Evolutionary conservation across 2,888 invertebrate species (phyloP).

Genomic region (Hylaea fasciaria): DNA sequence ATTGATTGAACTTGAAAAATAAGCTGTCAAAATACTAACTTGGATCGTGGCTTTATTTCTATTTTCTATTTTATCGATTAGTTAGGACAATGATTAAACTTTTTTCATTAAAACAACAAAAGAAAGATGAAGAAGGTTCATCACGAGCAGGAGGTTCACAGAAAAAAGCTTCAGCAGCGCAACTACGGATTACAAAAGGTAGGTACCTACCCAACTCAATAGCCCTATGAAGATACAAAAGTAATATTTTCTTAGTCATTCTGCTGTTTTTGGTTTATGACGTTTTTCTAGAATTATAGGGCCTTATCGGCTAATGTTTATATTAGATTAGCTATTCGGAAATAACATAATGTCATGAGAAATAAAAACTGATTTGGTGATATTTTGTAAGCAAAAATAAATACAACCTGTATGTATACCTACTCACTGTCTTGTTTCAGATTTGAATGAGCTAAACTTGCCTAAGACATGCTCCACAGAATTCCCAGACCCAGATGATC

Average conservation of each 20-base stretch:
- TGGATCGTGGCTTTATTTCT: slow-evolving; percentile 69
- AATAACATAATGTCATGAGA: too few relatives aligned
- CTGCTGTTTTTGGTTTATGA: background rate
- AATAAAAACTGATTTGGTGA: background rate
- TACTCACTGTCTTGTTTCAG: slow-evolving; percentile 83
- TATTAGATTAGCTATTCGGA: too few relatives aligned
- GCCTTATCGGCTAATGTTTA: too few relatives aligned
- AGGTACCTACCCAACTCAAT: slow-evolving; percentile 47
- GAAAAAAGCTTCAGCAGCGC: slow-evolving; percentile 98
- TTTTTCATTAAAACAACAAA: slow-evolving; percentile 99
- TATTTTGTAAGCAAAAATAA: background rate
- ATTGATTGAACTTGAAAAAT: slow-evolving; percentile 50
- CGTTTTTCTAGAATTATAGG: background rate
- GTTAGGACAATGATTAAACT: slow-evolving; percentile 95
- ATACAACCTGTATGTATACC: background rate
- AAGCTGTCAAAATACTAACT: slow-evolving; percentile 73
- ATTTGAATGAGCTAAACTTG: slow-evolving; percentile 98
- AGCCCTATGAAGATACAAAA: slow-evolving; percentile 32
- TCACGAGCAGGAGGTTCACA: slow-evolving; percentile 87
- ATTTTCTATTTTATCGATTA: slow-evolving; percentile 76
- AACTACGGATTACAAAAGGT: slow-evolving; percentile 99
- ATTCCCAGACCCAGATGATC: slow-evolving; percentile 98
- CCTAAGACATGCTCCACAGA: slow-evolving; percentile 98
- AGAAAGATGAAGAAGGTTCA: slow-evolving; percentile 97
- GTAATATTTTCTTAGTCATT: slow-evolving; percentile 14